Percentiles rank a stretch among this genome's conserved stretches.
Conservation (phyloP, 2,888 invertebrate genomes). For the Artemia sp. region DNA sequence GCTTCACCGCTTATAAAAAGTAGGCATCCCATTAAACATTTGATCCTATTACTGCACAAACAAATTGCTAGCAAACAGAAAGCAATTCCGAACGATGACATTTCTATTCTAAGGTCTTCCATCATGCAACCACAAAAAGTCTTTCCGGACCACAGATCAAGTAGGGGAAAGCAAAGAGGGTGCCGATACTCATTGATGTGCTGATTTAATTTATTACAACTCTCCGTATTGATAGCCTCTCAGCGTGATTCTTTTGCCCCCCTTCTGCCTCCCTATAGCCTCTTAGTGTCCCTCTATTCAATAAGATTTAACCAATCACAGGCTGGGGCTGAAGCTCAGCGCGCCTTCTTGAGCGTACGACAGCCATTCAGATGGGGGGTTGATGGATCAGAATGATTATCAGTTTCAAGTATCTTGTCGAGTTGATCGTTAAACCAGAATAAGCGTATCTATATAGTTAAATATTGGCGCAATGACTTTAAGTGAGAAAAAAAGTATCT, state of each 20-base stretch:
- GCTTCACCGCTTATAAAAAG: background rate
- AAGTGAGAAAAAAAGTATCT: constrained; percentile 4
- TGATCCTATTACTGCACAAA: constrained; percentile 9
- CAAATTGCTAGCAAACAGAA: constrained; percentile 15
- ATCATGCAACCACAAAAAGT: constrained; percentile 15
- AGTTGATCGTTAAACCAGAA: background rate
- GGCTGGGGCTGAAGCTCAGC: background rate
- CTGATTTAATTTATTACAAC: constrained; percentile 14
- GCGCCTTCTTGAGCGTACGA: constrained; percentile 12
- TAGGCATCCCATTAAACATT: background rate
- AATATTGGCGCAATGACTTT: background rate
- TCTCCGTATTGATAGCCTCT: constrained; percentile 9
- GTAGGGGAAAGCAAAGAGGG: constrained; percentile 7
- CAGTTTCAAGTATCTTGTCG: constrained; percentile 8
- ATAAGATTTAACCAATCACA: background rate
- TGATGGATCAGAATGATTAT: constrained; percentile 12
- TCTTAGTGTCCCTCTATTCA: constrained; percentile 13
- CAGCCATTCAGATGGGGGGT: constrained; percentile 1
- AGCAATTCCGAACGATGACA: constrained; percentile 13
- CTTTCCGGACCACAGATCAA: constrained; percentile 13
- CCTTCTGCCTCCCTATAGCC: background rate
- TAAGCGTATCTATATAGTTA: no score
- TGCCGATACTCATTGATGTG: constrained; percentile 2
- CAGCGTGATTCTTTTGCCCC: constrained; percentile 14
- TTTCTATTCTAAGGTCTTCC: constrained; percentile 10